These are phyloP conservation scores for Melanostoma scalare DNA, from an alignment of 2,888 invertebrate genomes.

Conservation along the genomic window DNA sequence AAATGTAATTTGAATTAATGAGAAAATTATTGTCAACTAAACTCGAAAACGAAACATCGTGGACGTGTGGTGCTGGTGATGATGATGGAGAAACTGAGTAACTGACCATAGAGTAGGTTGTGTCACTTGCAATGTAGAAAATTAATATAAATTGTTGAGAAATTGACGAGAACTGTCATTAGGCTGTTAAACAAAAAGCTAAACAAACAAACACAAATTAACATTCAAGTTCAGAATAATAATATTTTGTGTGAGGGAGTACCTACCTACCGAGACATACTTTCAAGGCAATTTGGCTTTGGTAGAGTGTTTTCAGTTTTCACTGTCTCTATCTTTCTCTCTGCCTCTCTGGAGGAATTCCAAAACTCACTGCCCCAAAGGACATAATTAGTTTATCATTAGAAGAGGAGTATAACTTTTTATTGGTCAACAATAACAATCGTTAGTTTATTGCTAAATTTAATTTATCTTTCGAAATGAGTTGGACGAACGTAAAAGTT, in stretches of 20 bases:
- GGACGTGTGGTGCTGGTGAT: background rate
- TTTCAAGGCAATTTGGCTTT: background rate
- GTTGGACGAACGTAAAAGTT: background rate
- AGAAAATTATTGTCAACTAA: constrained; percentile 70
- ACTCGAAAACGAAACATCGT: constrained; percentile 28
- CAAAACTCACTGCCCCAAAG: background rate
- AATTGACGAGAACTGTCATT: constrained; percentile 69
- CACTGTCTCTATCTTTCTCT: too few relatives aligned
- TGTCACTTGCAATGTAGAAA: constrained; percentile 54
- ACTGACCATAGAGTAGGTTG: constrained; percentile 28
- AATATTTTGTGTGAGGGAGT: constrained; percentile 19
- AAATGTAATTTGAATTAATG: constrained; percentile 70
- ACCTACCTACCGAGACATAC: background rate
- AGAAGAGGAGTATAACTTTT: constrained; percentile 23
- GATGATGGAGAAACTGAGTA: constrained; percentile 17
- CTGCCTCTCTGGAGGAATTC: background rate
- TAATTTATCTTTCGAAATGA: constrained; percentile 53
- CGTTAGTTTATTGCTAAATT: constrained; percentile 60
- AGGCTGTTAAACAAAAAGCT: constrained; percentile 1
- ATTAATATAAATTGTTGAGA: constrained; percentile 65
- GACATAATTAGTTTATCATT: constrained; percentile 53
- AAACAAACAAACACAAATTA: constrained; percentile 33
- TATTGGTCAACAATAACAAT: constrained; percentile 63
- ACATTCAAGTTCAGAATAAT: constrained; percentile 33
- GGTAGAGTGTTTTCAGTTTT: too few relatives aligned